Evolutionary conservation across 2,113 vertebrate genomes (phyloP).

Genomic region (Urocitellus parryii): DNA sequence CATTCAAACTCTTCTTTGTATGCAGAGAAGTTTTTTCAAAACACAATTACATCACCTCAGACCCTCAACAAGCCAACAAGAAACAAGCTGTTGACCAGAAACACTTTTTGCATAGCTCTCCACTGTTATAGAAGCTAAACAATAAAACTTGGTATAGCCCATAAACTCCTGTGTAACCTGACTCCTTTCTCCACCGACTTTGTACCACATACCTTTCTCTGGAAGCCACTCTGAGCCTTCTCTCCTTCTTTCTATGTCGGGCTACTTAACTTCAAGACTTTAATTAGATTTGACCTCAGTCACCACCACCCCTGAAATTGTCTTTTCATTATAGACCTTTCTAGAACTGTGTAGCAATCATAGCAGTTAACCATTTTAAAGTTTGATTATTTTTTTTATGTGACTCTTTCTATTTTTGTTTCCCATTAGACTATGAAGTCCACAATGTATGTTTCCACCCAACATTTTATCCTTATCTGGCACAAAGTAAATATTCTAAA

Average conservation of each 20-base stretch:
- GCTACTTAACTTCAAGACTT: neutral
- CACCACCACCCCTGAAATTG: neutral
- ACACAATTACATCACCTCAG: neutral
- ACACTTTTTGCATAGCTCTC: neutral
- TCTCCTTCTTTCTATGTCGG: neutral
- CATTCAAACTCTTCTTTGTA: neutral
- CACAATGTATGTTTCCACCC: neutral
- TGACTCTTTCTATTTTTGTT: neutral
- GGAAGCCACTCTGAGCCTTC: neutral
- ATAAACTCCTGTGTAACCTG: neutral
- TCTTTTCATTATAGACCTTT: neutral
- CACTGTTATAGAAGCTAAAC: neutral
- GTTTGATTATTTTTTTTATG: neutral
- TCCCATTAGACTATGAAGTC: neutral
- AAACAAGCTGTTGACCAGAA: neutral
- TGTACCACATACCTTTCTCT: neutral
- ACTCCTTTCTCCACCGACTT: neutral
- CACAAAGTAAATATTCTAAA: slow-evolving; percentile 22
- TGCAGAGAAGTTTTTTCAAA: neutral
- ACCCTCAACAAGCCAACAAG: neutral
- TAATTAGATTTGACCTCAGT: neutral
- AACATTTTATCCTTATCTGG: neutral
- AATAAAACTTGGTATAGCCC: neutral
- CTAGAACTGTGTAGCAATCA: neutral
- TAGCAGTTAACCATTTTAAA: neutral